Evolutionary conservation across 1,140 invertebrate genomes (phyloP).

Genomic region (Eupeodes corollae): DNA sequence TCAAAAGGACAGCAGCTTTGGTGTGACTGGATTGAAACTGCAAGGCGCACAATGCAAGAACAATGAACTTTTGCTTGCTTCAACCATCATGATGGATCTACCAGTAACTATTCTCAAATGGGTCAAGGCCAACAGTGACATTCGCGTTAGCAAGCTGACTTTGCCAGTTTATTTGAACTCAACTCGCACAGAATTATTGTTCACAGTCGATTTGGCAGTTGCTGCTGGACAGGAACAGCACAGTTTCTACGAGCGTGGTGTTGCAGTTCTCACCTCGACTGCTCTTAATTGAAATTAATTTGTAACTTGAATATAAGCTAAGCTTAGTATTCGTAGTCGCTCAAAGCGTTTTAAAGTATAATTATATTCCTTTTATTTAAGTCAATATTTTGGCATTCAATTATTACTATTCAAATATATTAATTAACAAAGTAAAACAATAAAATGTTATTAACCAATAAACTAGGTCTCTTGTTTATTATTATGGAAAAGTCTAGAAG

Average conservation of each 20-base stretch:
- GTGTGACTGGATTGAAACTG: slow-evolving; percentile 75
- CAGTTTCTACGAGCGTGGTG: slow-evolving; percentile 94
- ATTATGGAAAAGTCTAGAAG: too few relatives aligned
- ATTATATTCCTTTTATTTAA: too few relatives aligned
- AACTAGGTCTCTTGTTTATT: too few relatives aligned
- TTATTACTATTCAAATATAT: too few relatives aligned
- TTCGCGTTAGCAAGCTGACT: slow-evolving; percentile 57
- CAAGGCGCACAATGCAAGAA: slow-evolving; percentile 88
- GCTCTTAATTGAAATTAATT: slow-evolving; percentile 60
- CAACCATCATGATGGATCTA: slow-evolving; percentile 88
- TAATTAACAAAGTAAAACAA: too few relatives aligned
- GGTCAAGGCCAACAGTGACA: slow-evolving; percentile 54
- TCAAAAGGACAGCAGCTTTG: slow-evolving; percentile 67
- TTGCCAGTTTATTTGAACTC: slow-evolving; percentile 96
- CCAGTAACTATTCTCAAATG: slow-evolving; percentile 79
- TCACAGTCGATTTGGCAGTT: slow-evolving; percentile 88
- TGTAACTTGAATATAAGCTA: too few relatives aligned
- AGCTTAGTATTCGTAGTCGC: too few relatives aligned
- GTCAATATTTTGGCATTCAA: too few relatives aligned
- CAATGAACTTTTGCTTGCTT: slow-evolving; percentile 82
- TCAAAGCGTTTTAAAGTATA: too few relatives aligned
- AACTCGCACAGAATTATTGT: slow-evolving; percentile 85
- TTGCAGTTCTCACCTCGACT: slow-evolving; percentile 86
- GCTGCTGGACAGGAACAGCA: slow-evolving; percentile 76
- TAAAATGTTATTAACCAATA: too few relatives aligned